These are phyloP conservation scores for Zoroaster sp. DNA, from an alignment of 53 echinoderm and acorn worm species.

Conservation along the genomic window DNA sequence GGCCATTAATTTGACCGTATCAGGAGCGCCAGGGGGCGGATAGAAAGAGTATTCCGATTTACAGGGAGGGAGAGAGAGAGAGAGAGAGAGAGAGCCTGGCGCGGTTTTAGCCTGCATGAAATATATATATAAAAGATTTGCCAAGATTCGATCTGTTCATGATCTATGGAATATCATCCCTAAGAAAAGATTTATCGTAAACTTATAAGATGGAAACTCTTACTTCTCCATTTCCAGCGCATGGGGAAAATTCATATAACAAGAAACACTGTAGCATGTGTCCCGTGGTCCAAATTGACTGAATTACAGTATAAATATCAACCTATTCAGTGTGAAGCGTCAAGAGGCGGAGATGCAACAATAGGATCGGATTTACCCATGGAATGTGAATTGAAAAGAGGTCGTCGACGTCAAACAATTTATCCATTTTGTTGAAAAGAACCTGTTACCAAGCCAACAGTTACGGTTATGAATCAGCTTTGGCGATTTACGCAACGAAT, in stretches of 20 bases:
- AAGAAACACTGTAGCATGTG: no score
- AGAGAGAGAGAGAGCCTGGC: not conserved
- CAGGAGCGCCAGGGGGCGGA: conserved; percentile 56
- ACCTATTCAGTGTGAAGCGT: conserved; percentile 5
- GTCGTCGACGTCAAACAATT: conserved; percentile 48
- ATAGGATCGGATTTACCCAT: conserved; percentile 26
- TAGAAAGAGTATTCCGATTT: conserved; percentile 59
- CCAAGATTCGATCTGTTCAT: conserved; percentile 35
- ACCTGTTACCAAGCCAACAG: conserved; percentile 22
- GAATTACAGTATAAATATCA: conserved; percentile 52
- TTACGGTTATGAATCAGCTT: not conserved
- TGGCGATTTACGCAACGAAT: not conserved
- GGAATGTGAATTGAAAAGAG: conserved; percentile 40
- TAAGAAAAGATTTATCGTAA: conserved; percentile 45
- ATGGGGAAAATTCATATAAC: no score
- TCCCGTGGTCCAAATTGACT: conserved; percentile 12
- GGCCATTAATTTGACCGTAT: conserved; percentile 74
- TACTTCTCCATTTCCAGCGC: not conserved
- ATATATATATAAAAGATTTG: conserved; percentile 33
- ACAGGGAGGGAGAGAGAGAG: not conserved
- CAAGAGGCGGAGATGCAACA: conserved; percentile 35
- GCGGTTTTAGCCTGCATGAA: conserved; percentile 56
- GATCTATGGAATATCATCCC: conserved; percentile 42
- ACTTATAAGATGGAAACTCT: conserved; percentile 9
- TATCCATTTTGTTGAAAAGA: conserved; percentile 42